These are phyloP conservation scores for Ylistrum balloti DNA, from an alignment of 1,140 invertebrate genomes.

Conservation along the genomic window DNA sequence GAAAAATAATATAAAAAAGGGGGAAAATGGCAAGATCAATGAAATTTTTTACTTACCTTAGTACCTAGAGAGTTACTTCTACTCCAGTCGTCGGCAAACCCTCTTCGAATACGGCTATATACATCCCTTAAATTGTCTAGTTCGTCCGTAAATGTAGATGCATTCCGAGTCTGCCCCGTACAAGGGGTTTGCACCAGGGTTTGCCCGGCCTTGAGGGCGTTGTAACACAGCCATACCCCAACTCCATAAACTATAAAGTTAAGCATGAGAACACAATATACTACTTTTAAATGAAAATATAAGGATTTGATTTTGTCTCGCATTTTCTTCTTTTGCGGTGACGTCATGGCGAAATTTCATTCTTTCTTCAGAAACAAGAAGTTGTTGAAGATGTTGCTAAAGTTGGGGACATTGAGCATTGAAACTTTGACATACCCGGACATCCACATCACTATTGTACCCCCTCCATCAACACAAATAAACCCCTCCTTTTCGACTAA, in stretches of 20 bases:
- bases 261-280: not conserved
- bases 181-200: not conserved
- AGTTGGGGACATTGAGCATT: not conserved
- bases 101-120: slow-evolving; percentile 1
- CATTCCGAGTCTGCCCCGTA: not conserved
- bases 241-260: not conserved
- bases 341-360: not conserved
- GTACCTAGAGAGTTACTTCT: not conserved
- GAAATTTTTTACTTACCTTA: not conserved
- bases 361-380: not conserved
- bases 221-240: not conserved
- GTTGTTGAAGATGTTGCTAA: not conserved
- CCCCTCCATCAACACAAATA: not conserved
- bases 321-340: slow-evolving; percentile 18
- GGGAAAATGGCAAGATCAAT: too few species aligned
- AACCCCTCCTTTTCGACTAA: not conserved
- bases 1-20: too few species aligned
- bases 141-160: not conserved
- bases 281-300: slow-evolving; percentile 30
- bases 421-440: not conserved
- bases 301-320: slow-evolving; percentile 33
- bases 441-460: not conserved
- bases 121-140: not conserved
- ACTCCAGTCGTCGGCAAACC: not conserved
- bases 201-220: not conserved